These are phyloP conservation scores for Eupithecia insigniata DNA, from an alignment of 2,888 invertebrate genomes.

Conservation along the genomic window DNA sequence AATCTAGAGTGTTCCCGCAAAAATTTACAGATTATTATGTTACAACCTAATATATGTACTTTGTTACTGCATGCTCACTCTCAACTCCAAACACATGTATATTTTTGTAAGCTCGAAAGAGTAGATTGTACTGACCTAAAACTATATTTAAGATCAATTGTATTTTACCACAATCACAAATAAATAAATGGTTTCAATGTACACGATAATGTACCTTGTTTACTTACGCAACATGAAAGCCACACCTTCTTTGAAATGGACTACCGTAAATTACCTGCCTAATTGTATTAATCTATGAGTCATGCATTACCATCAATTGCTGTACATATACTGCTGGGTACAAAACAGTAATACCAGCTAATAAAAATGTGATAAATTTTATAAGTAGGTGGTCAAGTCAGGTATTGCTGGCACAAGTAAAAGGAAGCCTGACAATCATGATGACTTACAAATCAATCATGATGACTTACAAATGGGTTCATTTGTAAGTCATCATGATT, in stretches of 20 bases:
- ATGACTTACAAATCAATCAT: background rate
- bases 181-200: too few relatives aligned
- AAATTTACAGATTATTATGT: too few relatives aligned
- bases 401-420: background rate
- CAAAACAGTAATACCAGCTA: background rate
- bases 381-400: background rate
- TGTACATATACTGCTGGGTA: background rate
- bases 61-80: too few relatives aligned
- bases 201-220: background rate
- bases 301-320: constrained; percentile 4
- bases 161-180: too few relatives aligned
- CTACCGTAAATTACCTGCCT: background rate
- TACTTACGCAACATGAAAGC: background rate
- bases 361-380: background rate
- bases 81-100: too few relatives aligned
- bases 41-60: too few relatives aligned
- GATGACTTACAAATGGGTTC: background rate
- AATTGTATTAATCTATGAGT: constrained; percentile 8
- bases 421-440: background rate
- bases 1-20: too few relatives aligned
- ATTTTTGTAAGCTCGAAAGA: too few relatives aligned
- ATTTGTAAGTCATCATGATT: background rate
- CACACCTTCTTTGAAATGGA: background rate
- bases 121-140: too few relatives aligned
- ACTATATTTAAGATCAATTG: too few relatives aligned